These are phyloP conservation scores for Elysia crispata DNA, from an alignment of 2,888 invertebrate genomes.

Conservation along the genomic window DNA sequence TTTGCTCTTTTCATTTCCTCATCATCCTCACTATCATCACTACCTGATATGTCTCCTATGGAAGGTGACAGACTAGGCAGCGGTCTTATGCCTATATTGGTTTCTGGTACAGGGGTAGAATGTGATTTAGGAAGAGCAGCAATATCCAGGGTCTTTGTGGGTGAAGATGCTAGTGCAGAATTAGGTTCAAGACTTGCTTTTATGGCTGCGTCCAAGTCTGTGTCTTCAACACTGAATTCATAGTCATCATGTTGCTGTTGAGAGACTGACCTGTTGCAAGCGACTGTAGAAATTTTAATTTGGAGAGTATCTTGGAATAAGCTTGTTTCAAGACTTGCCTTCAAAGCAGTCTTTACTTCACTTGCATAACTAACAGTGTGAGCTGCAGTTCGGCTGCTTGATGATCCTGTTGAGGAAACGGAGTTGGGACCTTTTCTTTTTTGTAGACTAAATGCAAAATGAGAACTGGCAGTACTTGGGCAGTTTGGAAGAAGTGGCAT, in stretches of 20 bases:
- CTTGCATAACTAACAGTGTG: slow-evolving; percentile 51
- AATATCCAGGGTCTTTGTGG: neutral
- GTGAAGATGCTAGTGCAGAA: neutral
- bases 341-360: slow-evolving; percentile 7
- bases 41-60: neutral
- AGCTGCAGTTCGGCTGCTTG: no score
- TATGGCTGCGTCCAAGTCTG: neutral
- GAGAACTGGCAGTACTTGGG: no score
- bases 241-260: no score
- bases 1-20: slow-evolving; percentile 20
- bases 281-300: no score
- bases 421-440: no score
- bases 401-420: no score
- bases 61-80: neutral
- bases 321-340: no score
- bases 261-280: no score
- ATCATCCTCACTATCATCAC: slow-evolving; percentile 6
- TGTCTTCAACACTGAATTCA: no score
- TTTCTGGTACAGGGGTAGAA: neutral
- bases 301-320: no score
- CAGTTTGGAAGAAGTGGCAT: no score
- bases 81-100: neutral
- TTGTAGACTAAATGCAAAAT: no score
- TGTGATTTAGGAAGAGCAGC: neutral
- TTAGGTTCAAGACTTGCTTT: neutral